A percentile compares a stretch with the other conserved stretches of the same genome.
These are phyloP conservation scores for Siphlonurus alternatus DNA, from an alignment of 2,888 invertebrate species.

Conservation along the genomic window DNA sequence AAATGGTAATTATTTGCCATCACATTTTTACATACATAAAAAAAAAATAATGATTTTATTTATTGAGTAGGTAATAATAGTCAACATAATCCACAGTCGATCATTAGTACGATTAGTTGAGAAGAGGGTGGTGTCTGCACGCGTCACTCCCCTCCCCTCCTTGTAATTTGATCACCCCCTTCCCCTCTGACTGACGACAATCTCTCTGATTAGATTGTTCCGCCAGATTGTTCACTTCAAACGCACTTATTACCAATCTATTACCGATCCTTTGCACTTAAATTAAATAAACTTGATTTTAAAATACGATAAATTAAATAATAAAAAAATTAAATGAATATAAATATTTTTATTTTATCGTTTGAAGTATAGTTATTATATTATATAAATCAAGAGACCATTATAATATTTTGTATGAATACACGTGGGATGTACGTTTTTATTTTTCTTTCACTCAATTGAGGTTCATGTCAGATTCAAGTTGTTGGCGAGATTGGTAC, in stretches of 20 bases:
- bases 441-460: no score
- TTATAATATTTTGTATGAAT: neutral
- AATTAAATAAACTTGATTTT: conserved; percentile 1
- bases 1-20: no score
- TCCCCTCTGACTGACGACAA: neutral
- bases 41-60: no score
- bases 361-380: neutral
- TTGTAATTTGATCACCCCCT: neutral
- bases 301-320: neutral
- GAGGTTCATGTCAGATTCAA: no score
- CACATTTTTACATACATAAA: no score
- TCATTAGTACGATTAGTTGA: no score
- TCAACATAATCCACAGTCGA: no score
- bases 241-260: neutral
- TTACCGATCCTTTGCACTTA: neutral
- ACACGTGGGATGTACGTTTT: neutral
- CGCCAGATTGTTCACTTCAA: conserved; percentile 4
- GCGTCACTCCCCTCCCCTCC: neutral
- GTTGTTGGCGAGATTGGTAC: no score
- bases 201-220: neutral
- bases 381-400: neutral
- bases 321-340: neutral
- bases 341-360: neutral
- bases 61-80: no score
- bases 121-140: no score